A percentile compares a stretch with the other conserved stretches of the same genome.
Evolutionary conservation across 2,113 vertebrate species (phyloP).

Genomic region (Zeus faber): DNA sequence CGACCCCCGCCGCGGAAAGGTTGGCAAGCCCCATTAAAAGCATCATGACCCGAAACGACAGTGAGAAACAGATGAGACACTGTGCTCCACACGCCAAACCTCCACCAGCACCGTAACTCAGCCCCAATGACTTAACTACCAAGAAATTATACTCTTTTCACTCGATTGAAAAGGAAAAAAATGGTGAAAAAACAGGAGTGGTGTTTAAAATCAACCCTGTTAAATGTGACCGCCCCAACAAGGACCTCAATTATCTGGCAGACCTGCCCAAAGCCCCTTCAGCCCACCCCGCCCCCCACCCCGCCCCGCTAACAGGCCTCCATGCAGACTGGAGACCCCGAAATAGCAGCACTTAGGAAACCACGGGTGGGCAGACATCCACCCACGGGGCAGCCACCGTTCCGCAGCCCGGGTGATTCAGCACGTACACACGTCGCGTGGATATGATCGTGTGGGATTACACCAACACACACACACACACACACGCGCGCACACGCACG

Average conservation of each 20-base stretch:
- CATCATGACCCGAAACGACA: slow-evolving; percentile 48
- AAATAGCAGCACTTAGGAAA: slow-evolving; percentile 55
- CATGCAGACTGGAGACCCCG: slow-evolving; percentile 47
- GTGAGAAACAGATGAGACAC: slow-evolving; percentile 55
- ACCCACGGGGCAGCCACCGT: slow-evolving; percentile 34
- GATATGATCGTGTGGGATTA: not conserved
- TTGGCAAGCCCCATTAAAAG: slow-evolving; percentile 55
- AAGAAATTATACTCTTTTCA: slow-evolving; percentile 55
- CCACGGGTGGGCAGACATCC: slow-evolving; percentile 44
- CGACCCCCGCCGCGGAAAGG: slow-evolving; percentile 40
- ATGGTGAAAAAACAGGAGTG: slow-evolving; percentile 12
- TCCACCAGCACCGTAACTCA: slow-evolving; percentile 48
- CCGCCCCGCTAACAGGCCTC: slow-evolving; percentile 46
- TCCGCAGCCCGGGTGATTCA: slow-evolving; percentile 42
- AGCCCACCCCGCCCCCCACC: too few relatives aligned
- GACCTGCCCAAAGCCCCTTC: slow-evolving; percentile 14
- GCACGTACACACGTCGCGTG: slow-evolving; percentile 4
- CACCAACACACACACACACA: slow-evolving; percentile 3
- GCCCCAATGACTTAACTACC: slow-evolving; percentile 45
- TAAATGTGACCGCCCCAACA: slow-evolving; percentile 45
- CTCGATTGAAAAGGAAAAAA: slow-evolving; percentile 15
- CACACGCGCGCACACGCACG: slow-evolving; percentile 11
- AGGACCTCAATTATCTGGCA: slow-evolving; percentile 57
- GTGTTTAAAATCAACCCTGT: slow-evolving; percentile 36
- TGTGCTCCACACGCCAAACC: slow-evolving; percentile 42